Percentiles rank a stretch among this genome's conserved stretches.
phyloP scores from a whole-genome alignment of 2,888 invertebrate genomes.

The Poecilobothrus nobilitatus region DNA sequence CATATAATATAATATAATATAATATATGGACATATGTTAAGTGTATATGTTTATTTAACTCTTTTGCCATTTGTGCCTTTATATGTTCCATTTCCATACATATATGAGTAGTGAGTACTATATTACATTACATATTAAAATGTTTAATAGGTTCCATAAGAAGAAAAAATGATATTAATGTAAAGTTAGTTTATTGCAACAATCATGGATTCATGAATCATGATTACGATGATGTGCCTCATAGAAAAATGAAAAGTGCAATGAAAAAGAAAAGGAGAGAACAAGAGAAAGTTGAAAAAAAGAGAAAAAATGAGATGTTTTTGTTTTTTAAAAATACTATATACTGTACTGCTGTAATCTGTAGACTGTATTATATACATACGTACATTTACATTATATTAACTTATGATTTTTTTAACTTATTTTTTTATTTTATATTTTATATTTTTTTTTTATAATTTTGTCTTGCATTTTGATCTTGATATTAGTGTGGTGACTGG shows the following conservation, averaged over 20 bases:
- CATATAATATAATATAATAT: no score
- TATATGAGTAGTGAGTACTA: no score
- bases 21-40: no score
- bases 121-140: background rate
- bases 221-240: background rate
- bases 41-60: no score
- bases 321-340: background rate
- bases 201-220: background rate
- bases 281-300: background rate
- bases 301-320: background rate
- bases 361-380: no score
- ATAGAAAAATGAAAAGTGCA: background rate
- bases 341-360: no score
- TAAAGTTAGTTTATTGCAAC: background rate
- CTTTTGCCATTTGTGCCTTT: no score
- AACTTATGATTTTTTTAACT: background rate
- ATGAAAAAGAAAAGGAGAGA: background rate
- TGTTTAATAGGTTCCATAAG: background rate
- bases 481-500: background rate
- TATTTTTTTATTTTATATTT: background rate
- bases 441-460: background rate
- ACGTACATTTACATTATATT: no score
- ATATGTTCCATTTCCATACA: no score
- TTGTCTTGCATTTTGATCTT: conserved; percentile 1
- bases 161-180: background rate